phyloP scores from a whole-genome alignment of 92 coral and sea anemone genomes.

The Zoanthus solanderi region DNA sequence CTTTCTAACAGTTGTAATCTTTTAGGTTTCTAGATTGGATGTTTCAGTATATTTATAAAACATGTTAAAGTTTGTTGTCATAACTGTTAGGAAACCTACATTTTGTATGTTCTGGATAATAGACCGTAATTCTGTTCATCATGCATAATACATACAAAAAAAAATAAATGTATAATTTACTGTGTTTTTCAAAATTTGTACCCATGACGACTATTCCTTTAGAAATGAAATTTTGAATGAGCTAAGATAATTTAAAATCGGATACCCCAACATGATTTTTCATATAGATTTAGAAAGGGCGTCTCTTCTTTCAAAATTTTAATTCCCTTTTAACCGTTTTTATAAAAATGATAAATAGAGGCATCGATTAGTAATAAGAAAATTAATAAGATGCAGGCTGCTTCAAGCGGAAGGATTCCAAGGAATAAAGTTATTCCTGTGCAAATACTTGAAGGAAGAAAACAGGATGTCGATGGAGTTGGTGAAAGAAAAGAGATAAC shows the following conservation, averaged over 20 bases:
- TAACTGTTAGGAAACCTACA: neutral
- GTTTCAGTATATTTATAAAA: no score
- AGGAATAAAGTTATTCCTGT: constrained; percentile 77
- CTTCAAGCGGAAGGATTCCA: constrained; percentile 78
- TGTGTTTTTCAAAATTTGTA: neutral
- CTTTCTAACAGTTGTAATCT: no score
- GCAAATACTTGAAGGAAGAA: constrained; percentile 44
- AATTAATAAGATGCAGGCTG: constrained; percentile 53
- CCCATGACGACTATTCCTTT: constrained; percentile 25
- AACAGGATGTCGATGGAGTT: constrained; percentile 1
- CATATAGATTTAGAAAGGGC: neutral
- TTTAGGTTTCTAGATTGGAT: no score
- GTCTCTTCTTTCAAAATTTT: no score
- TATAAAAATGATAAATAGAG: no score
- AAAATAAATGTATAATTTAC: constrained; percentile 36
- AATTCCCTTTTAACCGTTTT: no score
- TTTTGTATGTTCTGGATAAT: no score
- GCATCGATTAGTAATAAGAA: no score
- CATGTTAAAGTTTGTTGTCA: no score
- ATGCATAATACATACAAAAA: constrained; percentile 12
- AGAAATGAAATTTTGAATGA: neutral
- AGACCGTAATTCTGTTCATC: neutral
- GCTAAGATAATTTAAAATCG: neutral
- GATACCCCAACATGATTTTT: neutral
- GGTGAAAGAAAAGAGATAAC: neutral